Percentiles rank a stretch among this genome's conserved stretches.
These are phyloP conservation scores for Pantherophis guttatus DNA, from an alignment of 2,113 vertebrate genomes.

Conservation along the genomic window DNA sequence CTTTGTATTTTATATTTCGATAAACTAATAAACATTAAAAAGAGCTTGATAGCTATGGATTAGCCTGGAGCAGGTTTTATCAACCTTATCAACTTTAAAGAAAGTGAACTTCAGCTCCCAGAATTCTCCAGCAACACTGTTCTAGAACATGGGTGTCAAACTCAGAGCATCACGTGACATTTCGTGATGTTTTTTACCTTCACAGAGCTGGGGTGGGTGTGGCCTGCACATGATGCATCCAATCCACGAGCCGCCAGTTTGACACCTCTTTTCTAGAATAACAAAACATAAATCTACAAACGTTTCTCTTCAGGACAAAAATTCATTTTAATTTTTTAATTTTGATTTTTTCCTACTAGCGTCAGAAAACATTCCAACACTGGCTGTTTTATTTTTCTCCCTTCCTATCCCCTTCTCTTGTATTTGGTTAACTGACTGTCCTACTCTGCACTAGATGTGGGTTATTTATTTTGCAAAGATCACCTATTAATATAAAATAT, in stretches of 20 bases:
- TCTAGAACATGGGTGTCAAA: neutral
- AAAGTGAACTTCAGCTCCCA: neutral
- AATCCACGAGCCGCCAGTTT: neutral
- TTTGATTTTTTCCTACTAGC: neutral
- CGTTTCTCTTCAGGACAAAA: neutral
- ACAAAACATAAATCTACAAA: neutral
- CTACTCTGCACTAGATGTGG: neutral
- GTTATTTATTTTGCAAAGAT: neutral
- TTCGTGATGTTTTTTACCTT: no score
- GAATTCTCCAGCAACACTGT: neutral
- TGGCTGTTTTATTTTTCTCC: neutral
- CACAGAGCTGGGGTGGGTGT: no score
- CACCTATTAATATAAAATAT: neutral
- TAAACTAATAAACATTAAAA: neutral
- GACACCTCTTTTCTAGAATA: neutral
- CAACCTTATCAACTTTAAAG: neutral
- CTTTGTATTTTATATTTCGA: neutral
- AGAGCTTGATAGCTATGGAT: neutral
- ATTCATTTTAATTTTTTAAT: neutral
- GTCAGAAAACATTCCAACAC: neutral
- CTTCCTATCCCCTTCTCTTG: neutral
- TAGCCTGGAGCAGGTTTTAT: neutral
- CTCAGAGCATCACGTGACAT: no score
- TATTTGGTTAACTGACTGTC: neutral
- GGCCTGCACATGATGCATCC: no score